Conservation (phyloP, 2,797 vertebrate species). For the Poeciliopsis presidionis region DNA sequence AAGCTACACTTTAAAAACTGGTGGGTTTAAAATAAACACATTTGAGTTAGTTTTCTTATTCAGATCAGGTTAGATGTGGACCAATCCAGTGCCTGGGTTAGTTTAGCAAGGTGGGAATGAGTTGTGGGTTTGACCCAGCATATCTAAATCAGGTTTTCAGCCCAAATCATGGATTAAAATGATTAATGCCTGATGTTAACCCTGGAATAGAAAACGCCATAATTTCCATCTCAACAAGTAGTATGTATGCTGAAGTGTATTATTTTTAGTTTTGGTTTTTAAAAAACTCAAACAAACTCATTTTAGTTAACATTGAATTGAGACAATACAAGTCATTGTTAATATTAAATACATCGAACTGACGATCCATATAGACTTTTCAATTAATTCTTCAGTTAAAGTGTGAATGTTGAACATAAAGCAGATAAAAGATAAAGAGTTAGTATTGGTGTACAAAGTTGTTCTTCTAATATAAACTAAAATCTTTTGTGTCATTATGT, state of each 20-base stretch:
- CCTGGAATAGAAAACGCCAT: not conserved
- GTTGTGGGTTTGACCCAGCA: not conserved
- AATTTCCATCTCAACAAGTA: not conserved
- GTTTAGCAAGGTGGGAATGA: not conserved
- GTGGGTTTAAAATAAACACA: not conserved
- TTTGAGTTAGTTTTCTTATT: not conserved
- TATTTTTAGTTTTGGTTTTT: not conserved
- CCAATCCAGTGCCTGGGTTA: not conserved
- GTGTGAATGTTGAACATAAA: not conserved
- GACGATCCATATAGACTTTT: not conserved
- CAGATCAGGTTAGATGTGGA: not conserved
- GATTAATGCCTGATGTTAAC: not conserved
- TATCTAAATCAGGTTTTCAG: not conserved
- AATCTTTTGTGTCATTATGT: not conserved
- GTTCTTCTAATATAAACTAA: not conserved
- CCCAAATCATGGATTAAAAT: not conserved
- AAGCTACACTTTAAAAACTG: not conserved
- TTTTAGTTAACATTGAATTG: not conserved
- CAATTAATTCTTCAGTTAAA: not conserved
- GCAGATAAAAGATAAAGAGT: not conserved
- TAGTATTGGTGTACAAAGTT: not conserved
- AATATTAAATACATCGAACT: not conserved
- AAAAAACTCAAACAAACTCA: not conserved
- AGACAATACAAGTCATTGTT: not conserved
- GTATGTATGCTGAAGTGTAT: not conserved